Evolutionary conservation across 2,888 invertebrate genomes (phyloP).

Genomic region (Pomacea canaliculata): DNA sequence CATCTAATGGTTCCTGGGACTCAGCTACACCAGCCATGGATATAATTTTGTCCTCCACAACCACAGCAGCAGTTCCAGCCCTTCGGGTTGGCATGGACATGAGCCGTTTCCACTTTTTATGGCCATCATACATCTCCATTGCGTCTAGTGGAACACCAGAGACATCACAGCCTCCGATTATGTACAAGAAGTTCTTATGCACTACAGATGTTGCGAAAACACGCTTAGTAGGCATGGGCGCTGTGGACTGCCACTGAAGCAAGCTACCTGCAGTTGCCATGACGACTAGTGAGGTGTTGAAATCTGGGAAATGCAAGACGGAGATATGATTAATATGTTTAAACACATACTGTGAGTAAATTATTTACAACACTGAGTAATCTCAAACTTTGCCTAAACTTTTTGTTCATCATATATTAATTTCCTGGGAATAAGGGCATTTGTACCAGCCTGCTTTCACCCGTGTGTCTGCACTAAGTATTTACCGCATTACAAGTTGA

Average conservation of each 20-base stretch:
- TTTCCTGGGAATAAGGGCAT: too few species aligned
- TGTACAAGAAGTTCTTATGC: slow-evolving; percentile 55
- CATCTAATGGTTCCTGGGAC: slow-evolving; percentile 60
- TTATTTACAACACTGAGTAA: too few species aligned
- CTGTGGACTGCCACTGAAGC: slow-evolving; percentile 49
- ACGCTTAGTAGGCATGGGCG: slow-evolving; percentile 63
- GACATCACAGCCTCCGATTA: slow-evolving; percentile 67
- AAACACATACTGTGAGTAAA: too few species aligned
- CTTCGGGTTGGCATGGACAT: slow-evolving; percentile 63
- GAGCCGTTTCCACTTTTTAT: slow-evolving; percentile 52
- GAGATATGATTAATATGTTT: too few species aligned
- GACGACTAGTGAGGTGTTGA: neutral
- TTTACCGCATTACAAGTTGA: too few species aligned
- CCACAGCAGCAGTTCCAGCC: slow-evolving; percentile 59
- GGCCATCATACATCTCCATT: slow-evolving; percentile 53
- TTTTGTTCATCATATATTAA: too few species aligned
- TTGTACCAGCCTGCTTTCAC: too few species aligned
- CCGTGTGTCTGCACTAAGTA: too few species aligned
- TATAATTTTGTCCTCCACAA: slow-evolving; percentile 57
- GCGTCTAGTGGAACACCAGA: slow-evolving; percentile 62
- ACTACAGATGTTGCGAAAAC: slow-evolving; percentile 62
- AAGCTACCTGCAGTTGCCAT: slow-evolving; percentile 18
- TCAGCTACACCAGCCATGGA: slow-evolving; percentile 64
- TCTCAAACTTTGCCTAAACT: too few species aligned
- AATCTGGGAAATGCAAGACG: too few species aligned